Evolutionary conservation across 2,888 invertebrate species (phyloP), one percentile per base, ranked within the genome.

Genomic region (Netelia inedita): DNA sequence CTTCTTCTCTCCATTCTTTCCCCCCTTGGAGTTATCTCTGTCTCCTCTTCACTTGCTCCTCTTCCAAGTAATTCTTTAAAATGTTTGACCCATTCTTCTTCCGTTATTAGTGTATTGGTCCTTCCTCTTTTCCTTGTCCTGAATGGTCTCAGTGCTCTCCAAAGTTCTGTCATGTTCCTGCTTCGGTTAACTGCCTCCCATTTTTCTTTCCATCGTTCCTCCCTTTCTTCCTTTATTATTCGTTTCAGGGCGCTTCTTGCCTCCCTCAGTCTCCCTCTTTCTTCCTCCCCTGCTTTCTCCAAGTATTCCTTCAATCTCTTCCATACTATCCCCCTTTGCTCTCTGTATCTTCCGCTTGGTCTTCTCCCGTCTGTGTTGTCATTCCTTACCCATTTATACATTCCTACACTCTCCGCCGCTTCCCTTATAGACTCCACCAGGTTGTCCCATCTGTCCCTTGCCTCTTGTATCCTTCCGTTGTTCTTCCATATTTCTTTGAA

Each of bases 391-490:
- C 55, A 23, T 23, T 23, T 55, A n/a, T 10, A 1, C 55, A 55
- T 55, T 55, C 55, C 55, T 14, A 55, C n/a, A 6, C n/a, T 11
- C n/a, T 55, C n/a, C n/a, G 55, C 55, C n/a, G 55, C n/a, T n/a
- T n/a, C n/a, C n/a, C n/a, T n/a, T n/a, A n/a, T n/a, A n/a, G n/a
- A n/a, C n/a, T n/a, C n/a, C n/a, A n/a, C n/a, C n/a, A n/a, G n/a
- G n/a, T n/a, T n/a, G n/a, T n/a, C n/a, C n/a, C n/a, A n/a, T n/a
- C 14, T 55, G n/a, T 11, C 55, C 14, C n/a, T 55, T n/a, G 16
- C 55, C 14, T 55, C 55, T 23, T 23, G n/a, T 3, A 1, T 55
- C 5, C 16, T 55, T 6, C 55, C 55, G 2, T 5, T 55, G 2
- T 55, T 6, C 1, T 55, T 10, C 61, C 61, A 61, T 5, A 2